Conservation (phyloP, 2,888 invertebrate genomes). For the Stenichneumon culpator region DNA sequence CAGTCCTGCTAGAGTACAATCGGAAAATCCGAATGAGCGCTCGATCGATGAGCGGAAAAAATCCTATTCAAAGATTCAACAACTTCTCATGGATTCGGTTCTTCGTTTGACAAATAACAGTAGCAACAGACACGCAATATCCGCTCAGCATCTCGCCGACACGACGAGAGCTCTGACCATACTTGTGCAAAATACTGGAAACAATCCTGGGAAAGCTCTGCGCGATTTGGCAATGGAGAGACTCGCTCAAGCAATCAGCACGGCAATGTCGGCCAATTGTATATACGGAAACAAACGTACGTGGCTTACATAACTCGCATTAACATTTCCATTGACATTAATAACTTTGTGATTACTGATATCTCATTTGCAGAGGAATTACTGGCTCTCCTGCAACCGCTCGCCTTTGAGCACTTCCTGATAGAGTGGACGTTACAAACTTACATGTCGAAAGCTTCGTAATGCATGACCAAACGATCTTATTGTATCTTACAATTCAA, state of each 20-base stretch:
- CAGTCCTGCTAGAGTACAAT: conserved; percentile 76
- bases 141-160: conserved; percentile 83
- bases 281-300: conserved; percentile 92
- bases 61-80: conserved; percentile 82
- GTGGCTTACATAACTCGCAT: conserved; percentile 44
- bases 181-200: conserved; percentile 73
- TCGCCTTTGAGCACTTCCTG: conserved; percentile 82
- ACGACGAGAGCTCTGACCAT: conserved; percentile 78
- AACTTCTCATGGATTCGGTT: conserved; percentile 83
- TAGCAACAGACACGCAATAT: conserved; percentile 83
- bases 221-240: conserved; percentile 88
- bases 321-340: neutral
- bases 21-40: conserved; percentile 66
- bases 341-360: neutral
- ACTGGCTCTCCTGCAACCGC: conserved; percentile 81
- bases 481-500: conserved; percentile 41
- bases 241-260: conserved; percentile 93
- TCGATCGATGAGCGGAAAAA: conserved; percentile 72
- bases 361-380: conserved; percentile 80
- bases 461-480: conserved; percentile 41
- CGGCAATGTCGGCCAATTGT: conserved; percentile 92
- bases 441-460: conserved; percentile 81
- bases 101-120: conserved; percentile 79
- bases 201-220: conserved; percentile 71
- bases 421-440: conserved; percentile 84